Percentiles rank a stretch among this genome's conserved stretches.
Conservation (phyloP, 2,113 vertebrate species). For the Ciconia maguari region DNA sequence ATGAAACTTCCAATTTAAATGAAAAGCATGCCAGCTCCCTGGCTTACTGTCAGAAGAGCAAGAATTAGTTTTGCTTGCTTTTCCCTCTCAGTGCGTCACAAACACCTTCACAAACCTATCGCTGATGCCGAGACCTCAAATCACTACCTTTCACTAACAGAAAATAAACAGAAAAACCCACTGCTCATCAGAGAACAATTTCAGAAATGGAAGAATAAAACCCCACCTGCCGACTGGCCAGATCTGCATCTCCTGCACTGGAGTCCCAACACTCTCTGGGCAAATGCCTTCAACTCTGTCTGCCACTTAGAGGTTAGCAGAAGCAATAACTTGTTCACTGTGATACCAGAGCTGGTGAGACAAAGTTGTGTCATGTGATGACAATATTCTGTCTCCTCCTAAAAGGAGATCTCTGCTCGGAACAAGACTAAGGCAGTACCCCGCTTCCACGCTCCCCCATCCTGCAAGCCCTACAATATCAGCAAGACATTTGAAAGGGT, state of each 20-base stretch:
- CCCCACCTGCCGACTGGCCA: not conserved
- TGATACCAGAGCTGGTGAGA: not conserved
- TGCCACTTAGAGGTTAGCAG: too few relatives aligned
- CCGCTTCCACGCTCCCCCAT: rapidly evolving
- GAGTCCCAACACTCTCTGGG: not conserved
- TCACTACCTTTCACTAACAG: not conserved
- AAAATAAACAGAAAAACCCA: not conserved
- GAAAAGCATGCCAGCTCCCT: not conserved
- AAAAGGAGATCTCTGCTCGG: not conserved
- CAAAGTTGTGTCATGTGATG: not conserved
- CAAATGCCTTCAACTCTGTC: not conserved
- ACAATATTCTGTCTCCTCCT: not conserved
- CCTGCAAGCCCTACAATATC: not conserved
- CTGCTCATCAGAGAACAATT: not conserved
- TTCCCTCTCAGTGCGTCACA: not conserved
- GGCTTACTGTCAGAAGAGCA: not conserved
- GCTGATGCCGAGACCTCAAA: not conserved
- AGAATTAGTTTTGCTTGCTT: not conserved
- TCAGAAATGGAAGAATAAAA: not conserved
- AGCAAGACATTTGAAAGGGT: not conserved
- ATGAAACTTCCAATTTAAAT: not conserved
- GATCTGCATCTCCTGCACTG: rapidly evolving
- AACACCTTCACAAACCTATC: not conserved
- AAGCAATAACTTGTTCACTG: not conserved
- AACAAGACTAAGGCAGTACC: not conserved